Base-by-base conservation (phyloP, 1,140 invertebrate species). In the Camponotus floridanus region DNA sequence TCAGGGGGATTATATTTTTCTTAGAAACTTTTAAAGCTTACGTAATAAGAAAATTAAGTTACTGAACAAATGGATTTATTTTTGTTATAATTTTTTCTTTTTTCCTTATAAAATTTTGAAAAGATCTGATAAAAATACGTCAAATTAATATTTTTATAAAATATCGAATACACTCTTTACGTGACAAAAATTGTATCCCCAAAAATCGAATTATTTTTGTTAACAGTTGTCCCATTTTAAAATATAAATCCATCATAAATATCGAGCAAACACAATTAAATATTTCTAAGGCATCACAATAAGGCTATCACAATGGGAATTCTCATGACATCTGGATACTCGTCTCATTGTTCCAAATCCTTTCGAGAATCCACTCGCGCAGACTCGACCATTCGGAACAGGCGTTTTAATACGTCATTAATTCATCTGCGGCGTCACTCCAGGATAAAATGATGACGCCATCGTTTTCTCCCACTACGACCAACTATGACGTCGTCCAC, bases 371-470 rank as follows among this genome's bases (percentile, higher is more conserved):
- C 7, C 26, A 18, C 55, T 61, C 79, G 79, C 79, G 79, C 68
- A 73, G 68, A 83, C 67, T 83, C 55, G 68, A 31, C 18, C 79
- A 83, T 13, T 61, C 79, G 68, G 31, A 83, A 83, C 55, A 48
- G 62, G 31, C 68, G 55, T 55, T 45, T 48, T 62, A 45, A 36
- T 62, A 83, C 79, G 79, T 83, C 79, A 83, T 74, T 76, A 76
- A 88, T 88, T 88, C 61, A 73, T 48, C 67, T 31, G 7, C 42
- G 67, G 57, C 86, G 83, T 74, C 55, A 83, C 57, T 73, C 36
- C 42, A 36, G 80, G 39, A 45, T 67, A 42, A 13, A 59, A 61
- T 31, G 45, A 88, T 33, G 87, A 89, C 88, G 88, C 62, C 74
- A 64, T 45, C n/a, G 67, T 80, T 59, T 64, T 51, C 59, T 55